Evolutionary conservation across 2,113 vertebrate genomes (phyloP).

Genomic region (Pachypanchax playfairii): DNA sequence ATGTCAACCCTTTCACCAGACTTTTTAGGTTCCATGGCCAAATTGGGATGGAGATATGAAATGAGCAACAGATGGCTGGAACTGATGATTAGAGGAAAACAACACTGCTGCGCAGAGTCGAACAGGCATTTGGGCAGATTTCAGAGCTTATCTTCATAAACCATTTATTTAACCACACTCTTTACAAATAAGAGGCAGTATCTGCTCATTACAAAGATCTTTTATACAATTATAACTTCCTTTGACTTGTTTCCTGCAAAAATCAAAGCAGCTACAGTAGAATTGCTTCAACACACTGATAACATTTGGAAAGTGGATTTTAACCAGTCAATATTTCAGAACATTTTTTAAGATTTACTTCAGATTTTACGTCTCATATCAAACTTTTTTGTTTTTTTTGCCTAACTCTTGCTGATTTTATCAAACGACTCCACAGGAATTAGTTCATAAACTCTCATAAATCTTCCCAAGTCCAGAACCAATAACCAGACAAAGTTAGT

Average conservation of each 20-base stretch:
- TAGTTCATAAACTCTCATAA: not conserved
- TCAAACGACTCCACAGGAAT: not conserved
- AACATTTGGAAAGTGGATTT: no score
- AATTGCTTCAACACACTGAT: not conserved
- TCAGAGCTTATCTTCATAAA: constrained; percentile 61
- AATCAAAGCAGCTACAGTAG: not conserved
- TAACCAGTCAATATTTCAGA: not conserved
- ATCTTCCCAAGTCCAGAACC: not conserved
- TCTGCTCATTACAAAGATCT: constrained; percentile 44
- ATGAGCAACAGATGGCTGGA: constrained; percentile 80
- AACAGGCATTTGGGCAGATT: constrained; percentile 57
- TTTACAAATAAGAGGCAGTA: constrained; percentile 39
- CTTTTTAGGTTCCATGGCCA: constrained; percentile 62
- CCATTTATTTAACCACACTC: constrained; percentile 58
- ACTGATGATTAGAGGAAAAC: constrained; percentile 68
- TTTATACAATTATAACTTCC: constrained; percentile 5
- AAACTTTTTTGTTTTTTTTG: not conserved
- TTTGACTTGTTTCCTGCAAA: constrained; percentile 1
- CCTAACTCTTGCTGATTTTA: not conserved
- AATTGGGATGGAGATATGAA: constrained; percentile 70
- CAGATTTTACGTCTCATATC: not conserved
- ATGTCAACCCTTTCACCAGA: constrained; percentile 49
- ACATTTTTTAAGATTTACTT: not conserved
- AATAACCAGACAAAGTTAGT: not conserved
- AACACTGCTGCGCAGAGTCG: constrained; percentile 57